Conservation (phyloP, 2,888 invertebrate genomes). For the Tipula confusa region DNA sequence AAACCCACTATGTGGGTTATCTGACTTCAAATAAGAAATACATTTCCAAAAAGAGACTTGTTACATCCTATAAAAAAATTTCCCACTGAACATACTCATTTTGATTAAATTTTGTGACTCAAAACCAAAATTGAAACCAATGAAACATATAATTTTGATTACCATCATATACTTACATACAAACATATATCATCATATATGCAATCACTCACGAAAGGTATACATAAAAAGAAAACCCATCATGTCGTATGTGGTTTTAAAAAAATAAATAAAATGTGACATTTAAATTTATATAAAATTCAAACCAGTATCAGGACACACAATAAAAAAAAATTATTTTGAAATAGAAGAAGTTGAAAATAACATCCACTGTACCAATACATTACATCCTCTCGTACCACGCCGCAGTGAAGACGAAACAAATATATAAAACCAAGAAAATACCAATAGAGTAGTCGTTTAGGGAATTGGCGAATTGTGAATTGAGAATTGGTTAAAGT, state of each 20-base stretch:
- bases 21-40: too few relatives aligned
- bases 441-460: constrained; percentile 12
- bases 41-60: too few relatives aligned
- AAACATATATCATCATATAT: background rate
- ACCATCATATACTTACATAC: background rate
- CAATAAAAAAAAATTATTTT: constrained; percentile 13
- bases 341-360: constrained; percentile 8
- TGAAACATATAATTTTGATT: background rate
- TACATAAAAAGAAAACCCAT: background rate
- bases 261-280: background rate
- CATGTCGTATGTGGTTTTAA: background rate
- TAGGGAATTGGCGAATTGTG: constrained; percentile 26
- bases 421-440: constrained; percentile 27
- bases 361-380: constrained; percentile 5
- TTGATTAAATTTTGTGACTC: background rate
- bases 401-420: background rate
- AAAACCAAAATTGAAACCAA: background rate
- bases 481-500: background rate
- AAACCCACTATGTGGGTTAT: too few relatives aligned
- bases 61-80: too few relatives aligned
- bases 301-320: constrained; percentile 20
- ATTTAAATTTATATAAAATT: constrained; percentile 25
- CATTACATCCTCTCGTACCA: background rate
- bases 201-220: background rate
- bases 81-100: background rate